Conservation (phyloP, 1,140 invertebrate genomes). For the Cotesia typhae region DNA sequence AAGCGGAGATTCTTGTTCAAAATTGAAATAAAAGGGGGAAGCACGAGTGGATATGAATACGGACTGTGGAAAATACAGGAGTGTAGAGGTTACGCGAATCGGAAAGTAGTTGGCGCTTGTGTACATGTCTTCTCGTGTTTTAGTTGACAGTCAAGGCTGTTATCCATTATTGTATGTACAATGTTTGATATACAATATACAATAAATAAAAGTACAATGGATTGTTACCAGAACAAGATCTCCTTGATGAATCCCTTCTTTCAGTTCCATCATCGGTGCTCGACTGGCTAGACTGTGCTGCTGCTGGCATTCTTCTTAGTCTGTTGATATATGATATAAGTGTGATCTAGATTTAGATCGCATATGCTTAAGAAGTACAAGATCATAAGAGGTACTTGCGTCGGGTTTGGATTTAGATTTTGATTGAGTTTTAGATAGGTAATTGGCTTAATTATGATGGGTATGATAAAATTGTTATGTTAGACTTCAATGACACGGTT, state of each 20-base stretch:
- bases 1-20: not conserved
- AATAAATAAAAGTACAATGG: not conserved
- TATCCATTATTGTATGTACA: slow-evolving; percentile 13
- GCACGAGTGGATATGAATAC: not conserved
- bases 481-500: no score
- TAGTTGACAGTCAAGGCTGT: slow-evolving; percentile 36
- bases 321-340: no score
- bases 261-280: not conserved
- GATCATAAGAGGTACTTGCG: no score
- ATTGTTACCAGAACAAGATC: slow-evolving; percentile 15
- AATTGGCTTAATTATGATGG: not conserved
- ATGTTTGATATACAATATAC: not conserved
- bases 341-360: no score
- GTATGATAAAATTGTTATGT: not conserved
- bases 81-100: not conserved
- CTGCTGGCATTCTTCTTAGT: no score
- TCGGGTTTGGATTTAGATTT: no score
- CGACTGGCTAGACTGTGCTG: not conserved
- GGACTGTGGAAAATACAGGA: not conserved
- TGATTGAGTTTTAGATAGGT: no score
- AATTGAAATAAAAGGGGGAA: no score
- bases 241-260: slow-evolving; percentile 19
- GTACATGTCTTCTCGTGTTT: not conserved
- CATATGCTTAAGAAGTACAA: no score
- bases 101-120: slow-evolving; percentile 6